Conservation (phyloP, 1,140 invertebrate species). For the Dolichoris vasculosae region DNA sequence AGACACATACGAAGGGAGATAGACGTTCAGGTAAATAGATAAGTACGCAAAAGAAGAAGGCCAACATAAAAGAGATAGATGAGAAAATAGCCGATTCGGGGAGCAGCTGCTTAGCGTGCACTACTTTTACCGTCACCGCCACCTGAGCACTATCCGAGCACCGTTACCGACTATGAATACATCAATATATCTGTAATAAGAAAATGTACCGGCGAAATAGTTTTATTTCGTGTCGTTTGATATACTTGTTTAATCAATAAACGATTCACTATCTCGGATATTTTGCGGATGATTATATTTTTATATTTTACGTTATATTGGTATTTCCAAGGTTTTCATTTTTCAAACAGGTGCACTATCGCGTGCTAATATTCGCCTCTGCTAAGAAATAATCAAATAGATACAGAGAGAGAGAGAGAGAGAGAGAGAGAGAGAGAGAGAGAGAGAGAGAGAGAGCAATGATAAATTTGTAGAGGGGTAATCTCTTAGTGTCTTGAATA, state of each 20-base stretch:
- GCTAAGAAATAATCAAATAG: not conserved
- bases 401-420: too few relatives aligned
- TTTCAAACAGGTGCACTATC: not conserved
- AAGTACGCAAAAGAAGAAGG: not conserved
- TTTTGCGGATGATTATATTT: conserved; percentile 18
- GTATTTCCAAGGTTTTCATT: not conserved
- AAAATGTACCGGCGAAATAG: not conserved
- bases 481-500: too few relatives aligned
- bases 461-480: too few relatives aligned
- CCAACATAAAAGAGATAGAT: not conserved
- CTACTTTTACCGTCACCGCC: not conserved
- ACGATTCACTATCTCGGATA: conserved; percentile 39
- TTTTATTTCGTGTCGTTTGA: not conserved
- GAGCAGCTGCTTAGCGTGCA: conserved; percentile 30
- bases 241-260: conserved; percentile 55
- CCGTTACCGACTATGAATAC: not conserved
- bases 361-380: not conserved
- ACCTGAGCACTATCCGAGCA: not conserved
- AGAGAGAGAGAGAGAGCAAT: too few relatives aligned
- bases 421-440: too few relatives aligned
- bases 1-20: not conserved
- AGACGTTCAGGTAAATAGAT: not conserved
- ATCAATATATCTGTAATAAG: not conserved
- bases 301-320: not conserved
- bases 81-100: conserved; percentile 2